Percentiles rank a stretch among this genome's conserved stretches.
Evolutionary conservation across 2,797 vertebrate species (phyloP).

Genomic region (Sarcophilus harrisii): DNA sequence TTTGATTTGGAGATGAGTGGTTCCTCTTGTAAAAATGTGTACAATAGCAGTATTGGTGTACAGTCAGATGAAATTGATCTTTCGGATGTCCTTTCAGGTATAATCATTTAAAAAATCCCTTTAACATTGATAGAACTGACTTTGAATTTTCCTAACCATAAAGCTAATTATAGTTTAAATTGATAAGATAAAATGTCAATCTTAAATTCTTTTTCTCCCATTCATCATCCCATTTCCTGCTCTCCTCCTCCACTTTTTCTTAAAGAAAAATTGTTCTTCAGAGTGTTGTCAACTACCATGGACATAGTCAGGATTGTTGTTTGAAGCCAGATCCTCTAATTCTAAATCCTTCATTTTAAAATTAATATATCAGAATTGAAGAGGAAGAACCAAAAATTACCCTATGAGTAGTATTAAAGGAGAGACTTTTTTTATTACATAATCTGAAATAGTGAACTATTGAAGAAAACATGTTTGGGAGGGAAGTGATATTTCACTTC

Average conservation of each 20-base stretch:
- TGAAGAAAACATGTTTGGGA: neutral
- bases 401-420: neutral
- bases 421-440: neutral
- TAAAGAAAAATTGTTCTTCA: neutral
- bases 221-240: neutral
- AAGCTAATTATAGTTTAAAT: neutral
- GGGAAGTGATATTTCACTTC: neutral
- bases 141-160: constrained; percentile 33
- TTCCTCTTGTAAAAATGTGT: constrained; percentile 97
- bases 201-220: neutral
- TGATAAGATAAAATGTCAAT: neutral
- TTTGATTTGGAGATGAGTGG: constrained; percentile 99
- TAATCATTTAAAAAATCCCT: neutral
- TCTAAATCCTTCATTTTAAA: neutral
- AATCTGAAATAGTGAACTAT: neutral
- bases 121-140: constrained; percentile 13
- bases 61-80: constrained; percentile 99
- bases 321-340: neutral
- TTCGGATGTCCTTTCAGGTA: constrained; percentile 98
- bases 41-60: constrained; percentile 95
- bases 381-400: neutral
- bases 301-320: neutral
- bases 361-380: neutral
- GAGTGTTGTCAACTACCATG: neutral
- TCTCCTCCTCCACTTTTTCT: neutral